These are phyloP conservation scores for Epizoanthus scotinus DNA, from an alignment of 92 coral and sea anemone genomes.

Conservation along the genomic window DNA sequence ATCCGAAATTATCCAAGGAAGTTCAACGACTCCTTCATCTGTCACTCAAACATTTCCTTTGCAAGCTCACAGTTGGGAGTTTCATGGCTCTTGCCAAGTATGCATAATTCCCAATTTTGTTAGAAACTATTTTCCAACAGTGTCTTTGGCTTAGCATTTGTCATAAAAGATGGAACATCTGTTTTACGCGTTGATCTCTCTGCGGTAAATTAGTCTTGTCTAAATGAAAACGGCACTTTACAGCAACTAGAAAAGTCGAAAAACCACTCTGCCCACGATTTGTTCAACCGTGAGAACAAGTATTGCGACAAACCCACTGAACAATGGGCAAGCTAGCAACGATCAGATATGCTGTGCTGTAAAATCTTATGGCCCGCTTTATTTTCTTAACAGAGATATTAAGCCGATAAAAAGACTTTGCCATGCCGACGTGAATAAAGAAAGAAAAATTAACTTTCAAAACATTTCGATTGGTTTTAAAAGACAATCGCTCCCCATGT, in stretches of 20 bases:
- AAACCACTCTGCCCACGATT: constrained; percentile 3
- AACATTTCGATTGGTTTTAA: constrained; percentile 43
- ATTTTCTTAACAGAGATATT: constrained; percentile 27
- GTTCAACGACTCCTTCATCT: constrained; percentile 43
- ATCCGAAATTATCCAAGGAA: constrained; percentile 38
- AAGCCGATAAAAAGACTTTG: constrained; percentile 24
- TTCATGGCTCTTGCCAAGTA: constrained; percentile 26
- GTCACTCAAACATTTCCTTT: constrained; percentile 29
- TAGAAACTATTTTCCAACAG: constrained; percentile 1
- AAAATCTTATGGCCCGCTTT: constrained; percentile 9
- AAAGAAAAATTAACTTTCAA: constrained; percentile 25
- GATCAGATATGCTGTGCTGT: constrained; percentile 6
- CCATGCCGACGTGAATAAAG: constrained; percentile 27
- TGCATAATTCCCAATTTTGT: constrained; percentile 33
- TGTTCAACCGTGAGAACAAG: constrained; percentile 38
- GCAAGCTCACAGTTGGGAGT: constrained; percentile 51
- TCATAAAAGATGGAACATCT: neutral
- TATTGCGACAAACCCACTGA: neutral
- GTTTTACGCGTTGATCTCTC: constrained; percentile 3
- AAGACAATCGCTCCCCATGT: constrained; percentile 29
- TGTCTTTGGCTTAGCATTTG: constrained; percentile 29
- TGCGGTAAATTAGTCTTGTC: constrained; percentile 1
- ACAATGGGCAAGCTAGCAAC: constrained; percentile 22
- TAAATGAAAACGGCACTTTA: constrained; percentile 17
- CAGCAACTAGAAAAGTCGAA: constrained; percentile 2